These are phyloP conservation scores for Nomada ruficornis DNA, from an alignment of 2,888 invertebrate species.

Conservation along the genomic window DNA sequence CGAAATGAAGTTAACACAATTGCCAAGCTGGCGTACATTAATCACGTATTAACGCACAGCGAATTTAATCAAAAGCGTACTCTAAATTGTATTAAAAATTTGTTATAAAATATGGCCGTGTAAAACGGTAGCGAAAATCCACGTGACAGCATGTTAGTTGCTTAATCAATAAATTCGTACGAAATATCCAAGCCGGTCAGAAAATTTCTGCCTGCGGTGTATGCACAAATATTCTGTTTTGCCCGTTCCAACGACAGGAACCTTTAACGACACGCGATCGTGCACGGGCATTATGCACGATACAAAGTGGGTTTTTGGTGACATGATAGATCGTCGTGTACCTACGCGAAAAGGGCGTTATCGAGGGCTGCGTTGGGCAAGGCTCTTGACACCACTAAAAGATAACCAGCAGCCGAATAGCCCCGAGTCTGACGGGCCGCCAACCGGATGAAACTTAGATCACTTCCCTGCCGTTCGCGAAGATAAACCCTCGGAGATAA, in stretches of 20 bases:
- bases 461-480: conserved; percentile 69
- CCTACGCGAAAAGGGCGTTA: conserved; percentile 67
- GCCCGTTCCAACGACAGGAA: background rate
- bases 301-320: conserved; percentile 53
- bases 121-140: too few relatives aligned
- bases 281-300: conserved; percentile 30
- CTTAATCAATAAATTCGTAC: too few relatives aligned
- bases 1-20: too few relatives aligned
- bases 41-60: too few relatives aligned
- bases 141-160: too few relatives aligned
- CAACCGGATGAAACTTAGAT: conserved; percentile 75
- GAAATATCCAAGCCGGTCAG: too few relatives aligned
- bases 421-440: conserved; percentile 63
- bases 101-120: too few relatives aligned
- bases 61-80: too few relatives aligned
- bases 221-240: too few relatives aligned
- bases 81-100: too few relatives aligned
- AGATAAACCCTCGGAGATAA: conserved; percentile 77
- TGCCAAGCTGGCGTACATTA: too few relatives aligned
- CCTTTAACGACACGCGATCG: background rate
- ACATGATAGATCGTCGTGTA: conserved; percentile 59
- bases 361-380: conserved; percentile 64
- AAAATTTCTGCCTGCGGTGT: too few relatives aligned
- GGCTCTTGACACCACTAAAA: conserved; percentile 74
- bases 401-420: conserved; percentile 69